Base-by-base conservation (phyloP, 2,797 vertebrate genomes). In the Centroberyx gerrardi region DNA sequence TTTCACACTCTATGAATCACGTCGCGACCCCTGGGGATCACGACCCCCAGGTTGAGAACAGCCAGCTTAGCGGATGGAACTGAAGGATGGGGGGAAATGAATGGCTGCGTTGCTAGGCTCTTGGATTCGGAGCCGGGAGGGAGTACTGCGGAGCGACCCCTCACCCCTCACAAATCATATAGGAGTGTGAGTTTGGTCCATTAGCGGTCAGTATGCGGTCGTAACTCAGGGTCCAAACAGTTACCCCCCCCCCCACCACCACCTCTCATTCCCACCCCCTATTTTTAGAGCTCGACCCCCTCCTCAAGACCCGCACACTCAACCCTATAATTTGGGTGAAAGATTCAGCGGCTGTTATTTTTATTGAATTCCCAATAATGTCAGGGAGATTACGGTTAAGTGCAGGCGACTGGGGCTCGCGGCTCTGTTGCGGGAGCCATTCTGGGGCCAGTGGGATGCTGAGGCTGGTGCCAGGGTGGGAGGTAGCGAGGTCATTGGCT, bases 331-430 rank as follows among this genome's bases (percentile, higher is more conserved):
- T 95, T 94, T 92, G 62, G 78, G 85, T 79, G 81, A 90, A 90
- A 92, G 72, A 92, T 90, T 90, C 85, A 79, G 87, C 71, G 79
- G 78, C 88, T 90, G 82, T 91, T 92, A 81, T 90, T 93, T 87
- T 93, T 90, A 92, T 93, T 91, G 90, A 88, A 91, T 90, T 90
- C 87, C 63, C 81, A 92, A 88, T 93, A 90, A 92, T 74, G 74
- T 83, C n/a, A 79, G 68, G 68, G 73, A 83, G 86, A 93, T 91
- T 92, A 84, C 82, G 63, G 46, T 86, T 84, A 85, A 89, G 83
- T 87, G 76, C 48, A 59, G 84, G 80, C 56, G 73, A 85, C 85
- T 76, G 81, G 79, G 74, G 81, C 74, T 85, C 18, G 18, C 15
- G 58, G 75, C 73, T 85, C 62, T 44, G 72, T 53, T 81, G 75